Evolutionary conservation across 2,113 vertebrate species (phyloP).

Genomic region (Mormyrus iriodes): DNA sequence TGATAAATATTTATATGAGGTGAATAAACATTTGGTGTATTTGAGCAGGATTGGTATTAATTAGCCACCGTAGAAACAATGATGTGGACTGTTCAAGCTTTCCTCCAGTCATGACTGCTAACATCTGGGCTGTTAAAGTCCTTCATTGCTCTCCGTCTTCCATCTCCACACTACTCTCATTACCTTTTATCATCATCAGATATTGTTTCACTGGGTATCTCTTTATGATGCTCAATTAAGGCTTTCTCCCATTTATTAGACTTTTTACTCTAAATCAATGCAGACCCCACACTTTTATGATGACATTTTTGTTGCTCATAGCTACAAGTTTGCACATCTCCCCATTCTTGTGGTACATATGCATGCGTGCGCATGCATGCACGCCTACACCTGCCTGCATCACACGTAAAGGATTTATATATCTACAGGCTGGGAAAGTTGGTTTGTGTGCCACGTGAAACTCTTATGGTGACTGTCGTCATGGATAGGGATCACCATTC

Average conservation of each 20-base stretch:
- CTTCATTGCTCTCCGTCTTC: not conserved
- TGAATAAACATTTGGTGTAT: not conserved
- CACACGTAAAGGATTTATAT: not conserved
- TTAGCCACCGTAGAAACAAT: not conserved
- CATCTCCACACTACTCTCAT: not conserved
- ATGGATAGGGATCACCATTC: not conserved
- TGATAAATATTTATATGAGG: not conserved
- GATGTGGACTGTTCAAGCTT: not conserved
- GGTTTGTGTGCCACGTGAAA: not conserved
- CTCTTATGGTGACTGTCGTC: not conserved
- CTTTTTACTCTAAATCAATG: not conserved
- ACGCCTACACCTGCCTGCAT: not conserved
- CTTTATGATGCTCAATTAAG: conserved; percentile 5
- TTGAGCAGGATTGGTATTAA: not conserved
- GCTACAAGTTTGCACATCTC: not conserved
- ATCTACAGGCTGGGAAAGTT: not conserved
- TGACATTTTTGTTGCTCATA: not conserved
- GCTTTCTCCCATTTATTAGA: conserved; percentile 9
- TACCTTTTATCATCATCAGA: conserved; percentile 11
- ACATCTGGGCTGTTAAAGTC: conserved; percentile 3
- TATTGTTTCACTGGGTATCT: conserved; percentile 11
- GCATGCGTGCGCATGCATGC: not conserved
- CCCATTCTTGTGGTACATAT: not conserved
- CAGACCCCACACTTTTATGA: not conserved
- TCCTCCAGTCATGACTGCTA: not conserved